These are phyloP conservation scores for Oligia strigilis DNA, from an alignment of 2,888 invertebrate species.

Conservation along the genomic window DNA sequence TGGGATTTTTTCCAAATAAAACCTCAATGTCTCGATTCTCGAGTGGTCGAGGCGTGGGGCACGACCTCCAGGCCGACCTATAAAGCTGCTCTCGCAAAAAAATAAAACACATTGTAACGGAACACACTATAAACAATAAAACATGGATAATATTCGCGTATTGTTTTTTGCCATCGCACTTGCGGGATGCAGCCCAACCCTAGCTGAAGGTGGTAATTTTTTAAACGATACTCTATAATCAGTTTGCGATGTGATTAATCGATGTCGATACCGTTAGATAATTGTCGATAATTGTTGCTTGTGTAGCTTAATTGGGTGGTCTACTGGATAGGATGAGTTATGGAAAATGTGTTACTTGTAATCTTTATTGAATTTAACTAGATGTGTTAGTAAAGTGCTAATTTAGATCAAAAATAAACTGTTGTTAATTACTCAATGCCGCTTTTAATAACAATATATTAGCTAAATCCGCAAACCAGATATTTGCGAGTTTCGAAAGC, in stretches of 20 bases:
- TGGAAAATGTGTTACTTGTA: conserved; percentile 5
- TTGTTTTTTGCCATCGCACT: conserved; percentile 72
- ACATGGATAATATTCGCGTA: conserved; percentile 75
- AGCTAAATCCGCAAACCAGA: neutral
- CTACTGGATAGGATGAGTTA: conserved; percentile 13
- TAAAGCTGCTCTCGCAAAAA: conserved; percentile 82
- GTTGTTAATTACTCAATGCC: neutral
- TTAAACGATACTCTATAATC: conserved; percentile 72
- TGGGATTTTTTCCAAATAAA: conserved; percentile 78
- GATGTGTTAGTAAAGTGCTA: neutral
- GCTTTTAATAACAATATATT: conserved; percentile 3
- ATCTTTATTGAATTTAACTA: neutral
- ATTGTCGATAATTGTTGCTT: conserved; percentile 70
- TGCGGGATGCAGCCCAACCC: conserved; percentile 70
- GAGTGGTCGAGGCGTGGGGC: conserved; percentile 80
- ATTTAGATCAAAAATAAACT: conserved; percentile 17
- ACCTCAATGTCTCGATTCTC: conserved; percentile 72
- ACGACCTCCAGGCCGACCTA: conserved; percentile 84
- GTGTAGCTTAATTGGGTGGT: conserved; percentile 61
- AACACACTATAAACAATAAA: conserved; percentile 70
- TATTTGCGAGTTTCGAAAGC: conserved; percentile 32
- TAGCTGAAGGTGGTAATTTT: conserved; percentile 82
- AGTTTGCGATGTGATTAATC: conserved; percentile 65
- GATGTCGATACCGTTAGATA: conserved; percentile 71
- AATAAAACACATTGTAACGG: conserved; percentile 74